These are phyloP conservation scores for Gephyroberyx darwinii DNA, from an alignment of 2,797 vertebrate genomes.

Conservation along the genomic window DNA sequence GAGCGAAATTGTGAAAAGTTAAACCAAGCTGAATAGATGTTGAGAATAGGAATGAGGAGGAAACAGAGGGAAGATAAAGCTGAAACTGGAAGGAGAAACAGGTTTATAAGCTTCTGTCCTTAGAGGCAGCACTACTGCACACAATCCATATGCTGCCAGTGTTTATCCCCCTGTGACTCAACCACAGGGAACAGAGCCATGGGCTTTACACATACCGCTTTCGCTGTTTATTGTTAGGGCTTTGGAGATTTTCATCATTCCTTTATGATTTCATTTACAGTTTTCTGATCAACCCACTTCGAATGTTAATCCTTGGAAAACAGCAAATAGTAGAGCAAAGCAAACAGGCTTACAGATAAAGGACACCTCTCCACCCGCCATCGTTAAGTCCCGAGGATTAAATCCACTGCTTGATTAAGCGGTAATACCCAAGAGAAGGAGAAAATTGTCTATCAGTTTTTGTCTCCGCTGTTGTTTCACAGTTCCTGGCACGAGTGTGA, in stretches of 20 bases:
- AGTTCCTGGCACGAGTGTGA: neutral
- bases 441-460: neutral
- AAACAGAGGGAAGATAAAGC: neutral
- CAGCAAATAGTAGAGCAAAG: conserved; percentile 17
- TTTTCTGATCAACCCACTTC: conserved; percentile 35
- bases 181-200: conserved; percentile 33
- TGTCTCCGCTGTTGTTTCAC: neutral
- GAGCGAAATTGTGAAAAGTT: conserved; percentile 24
- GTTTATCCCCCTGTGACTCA: conserved; percentile 59
- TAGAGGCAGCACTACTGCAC: conserved; percentile 1
- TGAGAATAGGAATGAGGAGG: neutral
- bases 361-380: conserved; percentile 29
- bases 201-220: conserved; percentile 2
- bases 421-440: conserved; percentile 1
- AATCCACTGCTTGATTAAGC: conserved; percentile 10
- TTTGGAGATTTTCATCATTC: conserved; percentile 38
- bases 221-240: conserved; percentile 39
- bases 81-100: conserved; percentile 2
- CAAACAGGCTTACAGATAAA: conserved; percentile 34
- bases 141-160: conserved; percentile 42
- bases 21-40: neutral
- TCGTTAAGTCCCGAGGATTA: neutral
- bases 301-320: conserved; percentile 40
- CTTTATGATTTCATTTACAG: conserved; percentile 26
- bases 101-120: conserved; percentile 15